Evolutionary conservation across 1,140 invertebrate genomes (phyloP), one percentile per base, ranked within the genome.

Genomic region (Anastrepha obliqua): DNA sequence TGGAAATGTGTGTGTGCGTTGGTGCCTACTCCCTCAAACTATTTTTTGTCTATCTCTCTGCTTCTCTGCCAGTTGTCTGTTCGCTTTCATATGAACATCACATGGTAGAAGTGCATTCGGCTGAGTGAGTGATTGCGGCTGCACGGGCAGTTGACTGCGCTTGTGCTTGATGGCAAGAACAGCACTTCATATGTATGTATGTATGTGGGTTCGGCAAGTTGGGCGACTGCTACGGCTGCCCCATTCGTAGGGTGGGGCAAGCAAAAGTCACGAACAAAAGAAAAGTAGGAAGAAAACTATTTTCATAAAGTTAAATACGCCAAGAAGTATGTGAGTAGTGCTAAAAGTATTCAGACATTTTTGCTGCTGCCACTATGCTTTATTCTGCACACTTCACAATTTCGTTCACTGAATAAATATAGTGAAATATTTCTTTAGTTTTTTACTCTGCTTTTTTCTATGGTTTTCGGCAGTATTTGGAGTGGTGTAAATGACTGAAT

Each of bases 301-400:
- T 60, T 62, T 86, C 85, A 86, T 86, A 86, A 62, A 86, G 85
- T 86, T 86, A 86, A 86, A 86, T 55, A 55, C 59, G 13, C 59
- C 85, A 42, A 86, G 62, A 86, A 86, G 29, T 86, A 86, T 86
- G 85, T 86, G 29, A 86, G 47, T 81, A 17, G 74, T 51, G n/a
- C 55, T 7, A 47, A 81, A 81, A 81, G 74, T 81, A 81, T 81
- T 29, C 74, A 81, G 74, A 20, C 44, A 55, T n/a, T 70, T 81
- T 51, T 81, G n/a, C 44, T 81, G 39, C 8, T 86, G 29, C 58
- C 58, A 42, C 59, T 60, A 42, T 86, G 11, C 81, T 13, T 60
- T 85, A 29, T 67, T 20, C 7, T 7, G 81, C 51, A 78, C 6
- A 74, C 67, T 74, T 13, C 67, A 74, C 39, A 74, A 47, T 86